Base-by-base conservation (phyloP, 2,113 vertebrate genomes). In the Speoplatyrhinus poulsoni region DNA sequence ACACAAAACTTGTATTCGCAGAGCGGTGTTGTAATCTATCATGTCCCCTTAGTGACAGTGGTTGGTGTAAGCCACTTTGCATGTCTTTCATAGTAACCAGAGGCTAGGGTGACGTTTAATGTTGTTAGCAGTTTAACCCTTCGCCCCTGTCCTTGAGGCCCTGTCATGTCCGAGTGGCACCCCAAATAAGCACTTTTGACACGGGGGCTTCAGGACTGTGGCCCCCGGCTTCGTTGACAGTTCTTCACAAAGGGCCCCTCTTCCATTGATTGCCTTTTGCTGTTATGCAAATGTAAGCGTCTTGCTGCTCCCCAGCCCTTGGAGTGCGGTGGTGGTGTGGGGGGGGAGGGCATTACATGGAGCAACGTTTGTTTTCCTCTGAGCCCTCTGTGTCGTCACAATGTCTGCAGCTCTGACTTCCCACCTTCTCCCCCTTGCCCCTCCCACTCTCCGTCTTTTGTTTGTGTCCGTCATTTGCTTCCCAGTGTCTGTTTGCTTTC, bases 141-240 rank as follows among this genome's bases (percentile, higher is more conserved):
- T 88, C 74, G 80, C 82, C 88, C 83, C 66, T 82, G 79, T 88
- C 73, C 81, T 83, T 85, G 76, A 86, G 85, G 84, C 78, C 82
- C 87, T 82, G 83, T 86, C 88, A 83, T 86, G 84, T 91, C 85
- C 85, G 55, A 89, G 85, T 89, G 84, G 85, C 86, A 91, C 82
- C 84, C 83, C 76, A 90, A 90, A 87, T 90, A 88, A 91, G 86
- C 85, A 76, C 84, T 90, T 90, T 88, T 91, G 90, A 92, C 89
- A 90, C 73, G 50, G 77, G 76, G 73, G 71, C 87, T 85, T 63
- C 69, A 63, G 83, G 69, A 82, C 72, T 70, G 69, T 62, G 71
- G 83, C 70, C 88, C 78, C 71, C 81, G 81, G 73, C 70, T 81
- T 65, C 70, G 65, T 78, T 90, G 87, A 90, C 89, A 87, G 77